Percentiles rank a stretch among this genome's conserved stretches.
Evolutionary conservation across 1,140 invertebrate genomes (phyloP).

Genomic region (Homarus americanus): DNA sequence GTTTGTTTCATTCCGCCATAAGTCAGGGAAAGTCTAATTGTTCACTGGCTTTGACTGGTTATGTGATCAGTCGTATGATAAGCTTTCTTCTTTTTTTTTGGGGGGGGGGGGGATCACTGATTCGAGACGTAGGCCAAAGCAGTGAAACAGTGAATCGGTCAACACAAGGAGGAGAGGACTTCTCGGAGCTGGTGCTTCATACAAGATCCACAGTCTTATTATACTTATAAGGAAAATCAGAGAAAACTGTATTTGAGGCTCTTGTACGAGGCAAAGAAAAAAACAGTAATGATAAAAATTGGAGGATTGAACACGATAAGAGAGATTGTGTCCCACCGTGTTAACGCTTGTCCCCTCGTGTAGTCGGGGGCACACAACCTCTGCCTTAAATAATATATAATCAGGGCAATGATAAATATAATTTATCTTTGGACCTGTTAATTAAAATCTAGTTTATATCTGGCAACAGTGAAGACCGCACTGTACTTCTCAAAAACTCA

Average conservation of each 20-base stretch:
- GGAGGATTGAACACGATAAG: slow-evolving; percentile 2
- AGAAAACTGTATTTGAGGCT: neutral
- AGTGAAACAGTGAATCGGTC: too few species aligned
- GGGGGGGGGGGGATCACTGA: too few species aligned
- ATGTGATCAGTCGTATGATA: neutral
- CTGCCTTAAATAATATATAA: neutral
- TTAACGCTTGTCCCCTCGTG: neutral
- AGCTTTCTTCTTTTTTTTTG: neutral
- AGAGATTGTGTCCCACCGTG: neutral
- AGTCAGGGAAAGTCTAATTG: too few species aligned
- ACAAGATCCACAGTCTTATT: neutral
- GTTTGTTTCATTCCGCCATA: too few species aligned
- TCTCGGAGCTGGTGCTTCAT: neutral
- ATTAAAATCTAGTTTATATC: neutral
- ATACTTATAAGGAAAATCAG: neutral
- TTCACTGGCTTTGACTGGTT: too few species aligned
- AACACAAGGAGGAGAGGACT: neutral
- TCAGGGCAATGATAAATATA: neutral
- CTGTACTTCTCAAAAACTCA: neutral
- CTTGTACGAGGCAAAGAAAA: neutral
- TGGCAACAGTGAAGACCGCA: neutral
- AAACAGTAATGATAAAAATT: neutral
- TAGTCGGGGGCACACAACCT: neutral
- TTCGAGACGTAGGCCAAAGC: too few species aligned
- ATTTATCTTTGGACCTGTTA: slow-evolving; percentile 1